phyloP scores from a whole-genome alignment of 2,113 vertebrate genomes.

The Anarrhichthys ocellatus region DNA sequence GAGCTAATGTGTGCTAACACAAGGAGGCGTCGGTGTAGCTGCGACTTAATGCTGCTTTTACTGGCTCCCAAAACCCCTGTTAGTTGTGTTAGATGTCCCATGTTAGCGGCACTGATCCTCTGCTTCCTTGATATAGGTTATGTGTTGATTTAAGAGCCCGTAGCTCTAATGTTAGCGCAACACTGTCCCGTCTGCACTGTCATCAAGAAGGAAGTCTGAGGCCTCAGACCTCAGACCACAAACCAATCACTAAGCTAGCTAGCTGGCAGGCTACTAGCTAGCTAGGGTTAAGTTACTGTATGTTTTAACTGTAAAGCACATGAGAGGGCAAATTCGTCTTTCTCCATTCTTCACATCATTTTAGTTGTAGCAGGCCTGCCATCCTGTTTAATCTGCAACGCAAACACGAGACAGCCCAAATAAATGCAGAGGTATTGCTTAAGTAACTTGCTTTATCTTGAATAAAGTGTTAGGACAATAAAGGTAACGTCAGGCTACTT shows the following conservation, averaged over 20 bases:
- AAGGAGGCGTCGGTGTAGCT: slow-evolving; percentile 34
- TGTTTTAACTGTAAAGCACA: slow-evolving; percentile 12
- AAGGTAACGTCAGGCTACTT: background rate
- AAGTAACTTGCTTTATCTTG: background rate
- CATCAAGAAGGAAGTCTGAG: slow-evolving; percentile 77
- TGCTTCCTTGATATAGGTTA: background rate
- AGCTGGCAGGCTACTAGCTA: slow-evolving; percentile 21
- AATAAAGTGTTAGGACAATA: background rate
- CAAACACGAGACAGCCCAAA: background rate
- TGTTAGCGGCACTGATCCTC: no score
- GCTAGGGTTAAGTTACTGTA: slow-evolving; percentile 19
- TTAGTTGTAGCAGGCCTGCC: background rate
- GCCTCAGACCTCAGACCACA: slow-evolving; percentile 70
- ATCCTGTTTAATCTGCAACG: background rate
- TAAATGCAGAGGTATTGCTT: background rate
- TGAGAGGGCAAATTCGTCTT: background rate
- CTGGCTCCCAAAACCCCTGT: background rate
- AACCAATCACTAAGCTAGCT: slow-evolving; percentile 50
- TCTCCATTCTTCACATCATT: background rate
- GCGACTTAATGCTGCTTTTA: slow-evolving; percentile 1
- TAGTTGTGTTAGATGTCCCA: background rate
- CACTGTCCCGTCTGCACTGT: slow-evolving; percentile 76
- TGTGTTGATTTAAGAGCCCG: background rate
- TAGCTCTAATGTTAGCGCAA: background rate
- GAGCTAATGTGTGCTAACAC: slow-evolving; percentile 55